These are phyloP conservation scores for Amiota communis DNA, from an alignment of 2,888 invertebrate species.

Conservation along the genomic window DNA sequence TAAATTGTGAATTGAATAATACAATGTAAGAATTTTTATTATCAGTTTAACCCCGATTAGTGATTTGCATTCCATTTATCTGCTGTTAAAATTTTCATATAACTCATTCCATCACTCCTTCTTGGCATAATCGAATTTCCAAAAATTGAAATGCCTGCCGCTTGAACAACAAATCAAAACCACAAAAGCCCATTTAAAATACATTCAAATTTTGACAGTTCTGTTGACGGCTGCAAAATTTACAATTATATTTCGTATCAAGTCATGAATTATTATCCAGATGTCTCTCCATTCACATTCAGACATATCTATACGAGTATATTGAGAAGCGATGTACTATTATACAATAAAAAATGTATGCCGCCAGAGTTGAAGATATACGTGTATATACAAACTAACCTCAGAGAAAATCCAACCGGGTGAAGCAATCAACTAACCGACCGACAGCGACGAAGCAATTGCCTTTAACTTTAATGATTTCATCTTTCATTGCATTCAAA, in stretches of 20 bases:
- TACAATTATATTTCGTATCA: slow-evolving; percentile 22
- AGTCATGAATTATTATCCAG: slow-evolving; percentile 25
- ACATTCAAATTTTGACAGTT: slow-evolving; percentile 36
- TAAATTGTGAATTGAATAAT: too few species aligned
- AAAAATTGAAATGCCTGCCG: too few species aligned
- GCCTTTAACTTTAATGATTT: slow-evolving; percentile 68
- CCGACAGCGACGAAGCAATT: slow-evolving; percentile 37
- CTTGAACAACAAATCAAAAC: slow-evolving; percentile 7
- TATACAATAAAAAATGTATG: slow-evolving; percentile 22
- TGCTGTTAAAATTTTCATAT: too few species aligned
- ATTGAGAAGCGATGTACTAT: not conserved
- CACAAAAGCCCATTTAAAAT: slow-evolving; percentile 25
- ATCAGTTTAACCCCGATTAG: too few species aligned
- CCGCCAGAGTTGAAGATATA: slow-evolving; percentile 20
- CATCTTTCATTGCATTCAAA: slow-evolving; percentile 69
- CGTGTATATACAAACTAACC: too few species aligned
- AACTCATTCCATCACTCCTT: too few species aligned
- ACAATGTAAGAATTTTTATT: too few species aligned
- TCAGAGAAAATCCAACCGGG: slow-evolving; percentile 1
- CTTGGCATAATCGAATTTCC: too few species aligned
- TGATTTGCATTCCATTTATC: too few species aligned
- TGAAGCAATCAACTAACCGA: slow-evolving; percentile 15
- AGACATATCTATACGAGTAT: not conserved
- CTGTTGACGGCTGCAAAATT: slow-evolving; percentile 35
- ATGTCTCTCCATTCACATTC: not conserved